These are phyloP conservation scores for Drosophila asahinai DNA, from an alignment of 1,140 invertebrate species.

Conservation along the genomic window DNA sequence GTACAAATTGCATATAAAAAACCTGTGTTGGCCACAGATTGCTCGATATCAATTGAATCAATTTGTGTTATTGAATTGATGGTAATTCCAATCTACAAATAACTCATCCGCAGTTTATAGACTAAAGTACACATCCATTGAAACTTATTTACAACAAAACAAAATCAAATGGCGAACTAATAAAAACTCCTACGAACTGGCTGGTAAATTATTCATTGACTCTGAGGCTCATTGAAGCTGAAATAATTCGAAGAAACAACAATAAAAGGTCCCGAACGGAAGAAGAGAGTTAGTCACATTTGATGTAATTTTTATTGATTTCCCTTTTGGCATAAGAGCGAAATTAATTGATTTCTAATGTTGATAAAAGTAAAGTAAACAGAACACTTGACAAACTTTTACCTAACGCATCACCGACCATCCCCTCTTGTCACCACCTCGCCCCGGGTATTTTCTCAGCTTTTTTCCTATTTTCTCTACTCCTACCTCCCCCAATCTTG, in stretches of 20 bases:
- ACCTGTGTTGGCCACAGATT: conserved; percentile 10
- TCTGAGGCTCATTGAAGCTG: conserved; percentile 17
- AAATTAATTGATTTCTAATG: conserved; percentile 76
- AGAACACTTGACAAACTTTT: conserved; percentile 66
- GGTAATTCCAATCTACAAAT: conserved; percentile 5
- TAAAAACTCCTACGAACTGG: conserved; percentile 12
- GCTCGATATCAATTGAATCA: conserved; percentile 11
- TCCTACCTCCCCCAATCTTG: conserved; percentile 16
- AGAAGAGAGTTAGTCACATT: conserved; percentile 11
- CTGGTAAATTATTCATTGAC: conserved; percentile 43
- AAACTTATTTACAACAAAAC: conserved; percentile 7
- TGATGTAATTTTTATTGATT: conserved; percentile 58
- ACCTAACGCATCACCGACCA: neutral
- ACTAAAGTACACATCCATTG: neutral
- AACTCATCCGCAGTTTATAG: conserved; percentile 3
- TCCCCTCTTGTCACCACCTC: conserved; percentile 17
- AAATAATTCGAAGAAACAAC: conserved; percentile 35
- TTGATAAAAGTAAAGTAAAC: conserved; percentile 60
- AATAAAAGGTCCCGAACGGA: conserved; percentile 18
- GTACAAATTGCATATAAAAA: conserved; percentile 8
- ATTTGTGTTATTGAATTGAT: conserved; percentile 14
- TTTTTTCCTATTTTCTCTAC: conserved; percentile 12
- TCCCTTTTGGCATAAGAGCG: conserved; percentile 27
- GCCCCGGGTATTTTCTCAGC: conserved; percentile 5
- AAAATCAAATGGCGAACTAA: conserved; percentile 9